Conservation (phyloP, 2,797 vertebrate genomes). For the Xerus rutilus region DNA sequence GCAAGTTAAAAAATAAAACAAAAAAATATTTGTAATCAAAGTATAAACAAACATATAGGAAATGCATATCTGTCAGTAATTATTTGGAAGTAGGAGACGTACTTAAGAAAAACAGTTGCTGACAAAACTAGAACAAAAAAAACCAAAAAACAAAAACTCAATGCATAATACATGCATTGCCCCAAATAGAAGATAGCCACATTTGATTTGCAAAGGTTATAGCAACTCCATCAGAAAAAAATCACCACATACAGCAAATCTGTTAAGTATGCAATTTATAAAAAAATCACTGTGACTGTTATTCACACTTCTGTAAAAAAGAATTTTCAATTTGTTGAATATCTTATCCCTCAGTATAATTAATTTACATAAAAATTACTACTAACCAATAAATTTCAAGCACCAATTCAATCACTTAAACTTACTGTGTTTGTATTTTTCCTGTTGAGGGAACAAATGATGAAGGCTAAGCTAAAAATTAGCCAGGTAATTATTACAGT, state of each 20-base stretch:
- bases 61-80: constrained; percentile 88
- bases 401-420: constrained; percentile 89
- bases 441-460: constrained; percentile 81
- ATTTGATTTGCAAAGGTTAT: constrained; percentile 70
- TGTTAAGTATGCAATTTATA: constrained; percentile 79
- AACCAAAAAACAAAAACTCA: constrained; percentile 79
- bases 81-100: constrained; percentile 86
- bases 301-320: constrained; percentile 77
- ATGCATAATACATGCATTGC: constrained; percentile 85
- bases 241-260: constrained; percentile 76
- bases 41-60: constrained; percentile 90
- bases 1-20: constrained; percentile 87
- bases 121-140: constrained; percentile 68
- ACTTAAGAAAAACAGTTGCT: constrained; percentile 86
- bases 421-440: constrained; percentile 83
- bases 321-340: constrained; percentile 79
- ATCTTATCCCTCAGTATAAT: constrained; percentile 81
- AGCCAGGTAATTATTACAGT: constrained; percentile 81
- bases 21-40: constrained; percentile 86
- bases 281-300: constrained; percentile 82
- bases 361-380: constrained; percentile 81
- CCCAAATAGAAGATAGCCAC: constrained; percentile 76
- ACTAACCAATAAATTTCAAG: constrained; percentile 87
- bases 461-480: constrained; percentile 81
- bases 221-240: constrained; percentile 75